Conservation (phyloP, 2,113 vertebrate genomes). For the Tragulus kanchil region DNA sequence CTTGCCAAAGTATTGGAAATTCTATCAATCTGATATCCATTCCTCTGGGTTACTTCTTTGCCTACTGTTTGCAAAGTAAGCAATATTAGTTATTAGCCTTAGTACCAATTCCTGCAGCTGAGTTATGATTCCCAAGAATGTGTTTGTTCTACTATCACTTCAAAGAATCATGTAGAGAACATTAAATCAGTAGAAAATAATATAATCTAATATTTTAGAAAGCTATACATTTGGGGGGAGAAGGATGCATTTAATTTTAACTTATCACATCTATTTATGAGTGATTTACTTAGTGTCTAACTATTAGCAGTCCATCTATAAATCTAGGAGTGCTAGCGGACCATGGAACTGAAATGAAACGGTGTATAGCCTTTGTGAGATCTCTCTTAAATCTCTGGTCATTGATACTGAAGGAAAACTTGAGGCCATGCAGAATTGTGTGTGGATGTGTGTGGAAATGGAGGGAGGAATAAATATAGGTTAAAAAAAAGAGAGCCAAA, state of each 20-base stretch:
- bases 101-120: neutral
- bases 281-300: neutral
- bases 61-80: conserved; percentile 8
- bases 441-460: no score
- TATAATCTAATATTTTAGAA: neutral
- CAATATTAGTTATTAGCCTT: neutral
- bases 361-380: fast-evolving
- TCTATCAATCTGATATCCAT: neutral
- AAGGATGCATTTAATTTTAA: neutral
- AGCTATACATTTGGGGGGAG: neutral
- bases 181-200: neutral
- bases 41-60: neutral
- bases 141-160: neutral
- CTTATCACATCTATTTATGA: neutral
- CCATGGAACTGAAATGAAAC: neutral
- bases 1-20: neutral
- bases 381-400: neutral
- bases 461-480: neutral
- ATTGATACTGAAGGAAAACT: neutral
- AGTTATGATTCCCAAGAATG: neutral
- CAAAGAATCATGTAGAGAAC: neutral
- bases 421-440: neutral
- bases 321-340: neutral
- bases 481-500: neutral
- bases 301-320: neutral